These are phyloP conservation scores for Cerceris ruficornis DNA, from an alignment of 2,888 invertebrate genomes.

Conservation along the genomic window DNA sequence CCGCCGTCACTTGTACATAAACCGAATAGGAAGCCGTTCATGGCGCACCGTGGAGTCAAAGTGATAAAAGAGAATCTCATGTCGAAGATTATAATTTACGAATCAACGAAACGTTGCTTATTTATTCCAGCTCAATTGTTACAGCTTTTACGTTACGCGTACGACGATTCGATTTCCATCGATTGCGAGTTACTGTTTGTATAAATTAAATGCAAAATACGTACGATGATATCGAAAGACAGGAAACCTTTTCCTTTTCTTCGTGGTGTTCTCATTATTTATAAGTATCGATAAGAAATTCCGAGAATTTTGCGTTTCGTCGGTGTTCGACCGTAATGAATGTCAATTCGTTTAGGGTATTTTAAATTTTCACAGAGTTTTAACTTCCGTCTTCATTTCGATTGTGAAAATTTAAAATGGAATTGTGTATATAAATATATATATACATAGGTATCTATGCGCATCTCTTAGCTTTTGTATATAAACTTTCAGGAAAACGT, in stretches of 20 bases:
- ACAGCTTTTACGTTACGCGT: slow-evolving; percentile 6
- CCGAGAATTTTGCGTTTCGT: neutral
- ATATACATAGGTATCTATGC: too few species aligned
- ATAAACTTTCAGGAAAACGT: slow-evolving; percentile 44
- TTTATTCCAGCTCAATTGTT: slow-evolving; percentile 50
- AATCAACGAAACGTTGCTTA: slow-evolving; percentile 30
- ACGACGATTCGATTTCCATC: neutral
- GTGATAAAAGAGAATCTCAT: slow-evolving; percentile 24
- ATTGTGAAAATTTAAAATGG: slow-evolving; percentile 2
- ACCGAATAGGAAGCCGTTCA: slow-evolving; percentile 21
- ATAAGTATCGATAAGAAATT: neutral
- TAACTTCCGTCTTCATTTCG: neutral
- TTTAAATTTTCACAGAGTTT: neutral
- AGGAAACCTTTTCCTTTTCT: neutral
- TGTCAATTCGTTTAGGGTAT: too few species aligned
- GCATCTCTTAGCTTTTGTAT: slow-evolving; percentile 54
- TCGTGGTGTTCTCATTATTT: neutral
- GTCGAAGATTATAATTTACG: slow-evolving; percentile 33
- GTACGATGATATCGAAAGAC: neutral
- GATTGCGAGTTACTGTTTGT: neutral
- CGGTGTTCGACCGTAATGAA: too few species aligned
- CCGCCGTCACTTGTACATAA: slow-evolving; percentile 26
- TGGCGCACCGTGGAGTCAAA: slow-evolving; percentile 7
- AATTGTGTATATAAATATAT: slow-evolving; percentile 40
- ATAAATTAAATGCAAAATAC: neutral